Evolutionary conservation across 2,888 invertebrate species (phyloP), one percentile per base, ranked within the genome.

Genomic region (Temnothorax rugatulus): DNA sequence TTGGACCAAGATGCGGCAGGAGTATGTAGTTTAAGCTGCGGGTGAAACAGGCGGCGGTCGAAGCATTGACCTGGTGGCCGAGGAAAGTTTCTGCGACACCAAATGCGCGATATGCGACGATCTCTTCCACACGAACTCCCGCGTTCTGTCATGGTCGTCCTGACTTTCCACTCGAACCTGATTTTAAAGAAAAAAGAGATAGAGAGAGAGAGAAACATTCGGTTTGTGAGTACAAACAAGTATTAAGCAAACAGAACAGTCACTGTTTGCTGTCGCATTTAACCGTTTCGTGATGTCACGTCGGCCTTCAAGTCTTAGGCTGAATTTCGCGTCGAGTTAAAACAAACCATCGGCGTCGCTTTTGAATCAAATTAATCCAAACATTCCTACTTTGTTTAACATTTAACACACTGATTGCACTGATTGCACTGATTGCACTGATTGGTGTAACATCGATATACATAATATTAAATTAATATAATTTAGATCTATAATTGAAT

Each of bases 101-200:
- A 98, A 96, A 91, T 97, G 97, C 21, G 98, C 98, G 90, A 98
- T 98, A 94, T 97, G 97, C 0, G 98, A 97, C 90, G 98, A 98
- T 88, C 97, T 96, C 91, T 96, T 97, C 98, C 98, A 98, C 66
- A 98, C 96, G 91, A 98, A 96, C 94, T 98, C 98, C 82, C 98
- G 96, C 13, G 98, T 98, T 92, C 97, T 96, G 95, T 98, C 98
- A 93, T 98, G 98, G 93, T 98, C 97, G 92, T 97, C 97, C 84
- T 96, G 95, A 94, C 98, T 97, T 93, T 98, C 98, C 29, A 98
- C 97, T 91, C 98, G 96, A 50, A 98, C 97, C 98, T 98, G 94
- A 15, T 94, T 74, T 64, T 34, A 34, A 34, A 18, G 44, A 50
- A 50, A 34, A n/a, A 68, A 64, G 25, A 54, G 21, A 54, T 18